These are phyloP conservation scores for Vulpes lagopus DNA, from an alignment of 2,113 vertebrate genomes.

Conservation along the genomic window DNA sequence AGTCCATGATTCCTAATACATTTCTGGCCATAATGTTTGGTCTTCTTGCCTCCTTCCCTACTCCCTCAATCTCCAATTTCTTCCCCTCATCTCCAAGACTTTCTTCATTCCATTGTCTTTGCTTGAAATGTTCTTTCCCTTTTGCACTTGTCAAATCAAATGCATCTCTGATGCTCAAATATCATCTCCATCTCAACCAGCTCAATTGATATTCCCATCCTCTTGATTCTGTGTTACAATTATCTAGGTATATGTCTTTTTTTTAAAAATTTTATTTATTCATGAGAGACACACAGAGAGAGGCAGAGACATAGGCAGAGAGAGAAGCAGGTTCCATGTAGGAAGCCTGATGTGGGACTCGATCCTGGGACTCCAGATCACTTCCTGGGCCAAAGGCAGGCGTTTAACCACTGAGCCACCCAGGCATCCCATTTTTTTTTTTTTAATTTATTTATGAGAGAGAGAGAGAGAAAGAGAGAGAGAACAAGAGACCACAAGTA, in stretches of 20 bases:
- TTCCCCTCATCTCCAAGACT: neutral
- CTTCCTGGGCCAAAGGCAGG: too few relatives aligned
- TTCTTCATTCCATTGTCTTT: slow-evolving; percentile 3
- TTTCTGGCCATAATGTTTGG: neutral
- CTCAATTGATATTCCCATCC: neutral
- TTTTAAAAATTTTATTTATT: too few relatives aligned
- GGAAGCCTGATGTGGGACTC: too few relatives aligned
- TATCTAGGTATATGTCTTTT: neutral
- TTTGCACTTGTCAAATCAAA: neutral
- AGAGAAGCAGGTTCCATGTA: too few relatives aligned
- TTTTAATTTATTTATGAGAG: too few relatives aligned
- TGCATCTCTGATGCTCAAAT: neutral
- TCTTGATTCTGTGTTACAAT: slow-evolving; percentile 18
- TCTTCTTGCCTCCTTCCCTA: neutral
- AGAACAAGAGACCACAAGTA: too few relatives aligned
- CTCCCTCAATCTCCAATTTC: neutral
- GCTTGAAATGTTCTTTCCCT: slow-evolving; percentile 18
- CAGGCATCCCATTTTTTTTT: too few relatives aligned
- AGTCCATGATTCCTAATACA: neutral
- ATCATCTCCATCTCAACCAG: neutral
- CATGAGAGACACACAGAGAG: too few relatives aligned
- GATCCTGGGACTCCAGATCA: too few relatives aligned
- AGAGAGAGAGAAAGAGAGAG: too few relatives aligned
- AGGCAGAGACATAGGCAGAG: too few relatives aligned
- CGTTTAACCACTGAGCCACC: too few relatives aligned